Percentiles rank a stretch among this genome's conserved stretches.
phyloP scores from a whole-genome alignment of 2,797 vertebrate genomes.

The Phalloptychus januarius region DNA sequence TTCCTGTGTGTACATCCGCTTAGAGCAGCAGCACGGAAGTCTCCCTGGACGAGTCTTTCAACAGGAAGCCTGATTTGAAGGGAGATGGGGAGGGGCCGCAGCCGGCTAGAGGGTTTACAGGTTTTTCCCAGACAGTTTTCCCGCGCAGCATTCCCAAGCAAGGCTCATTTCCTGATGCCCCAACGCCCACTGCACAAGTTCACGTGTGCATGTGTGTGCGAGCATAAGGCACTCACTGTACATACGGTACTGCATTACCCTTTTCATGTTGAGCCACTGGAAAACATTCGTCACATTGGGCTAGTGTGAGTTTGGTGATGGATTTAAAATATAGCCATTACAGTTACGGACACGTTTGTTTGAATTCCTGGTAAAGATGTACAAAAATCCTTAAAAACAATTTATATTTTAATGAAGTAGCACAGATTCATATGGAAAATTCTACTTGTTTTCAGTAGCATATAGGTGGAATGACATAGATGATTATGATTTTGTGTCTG shows the following conservation, averaged over 20 bases:
- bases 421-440: not conserved
- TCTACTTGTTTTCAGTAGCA: not conserved
- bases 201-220: conserved; percentile 7
- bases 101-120: conserved; percentile 42
- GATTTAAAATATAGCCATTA: conserved; percentile 18
- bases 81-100: conserved; percentile 50
- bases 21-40: conserved; percentile 47
- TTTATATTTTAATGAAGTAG: not conserved
- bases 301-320: conserved; percentile 7
- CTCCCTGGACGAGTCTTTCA: conserved; percentile 29
- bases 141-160: conserved; percentile 70
- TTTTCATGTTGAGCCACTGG: conserved; percentile 43
- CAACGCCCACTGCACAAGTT: conserved; percentile 38
- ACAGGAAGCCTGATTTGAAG: conserved; percentile 69
- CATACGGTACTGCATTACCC: conserved; percentile 6
- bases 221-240: conserved; percentile 18
- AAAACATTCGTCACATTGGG: conserved; percentile 25
- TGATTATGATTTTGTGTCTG: not conserved
- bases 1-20: conserved; percentile 30
- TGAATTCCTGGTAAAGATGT: not conserved
- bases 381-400: not conserved
- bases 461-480: not conserved
- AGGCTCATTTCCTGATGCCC: conserved; percentile 72
- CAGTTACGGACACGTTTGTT: not conserved
- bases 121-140: conserved; percentile 72